Base-by-base conservation (phyloP, 2,888 invertebrate species). In the Portevinia maculata region DNA sequence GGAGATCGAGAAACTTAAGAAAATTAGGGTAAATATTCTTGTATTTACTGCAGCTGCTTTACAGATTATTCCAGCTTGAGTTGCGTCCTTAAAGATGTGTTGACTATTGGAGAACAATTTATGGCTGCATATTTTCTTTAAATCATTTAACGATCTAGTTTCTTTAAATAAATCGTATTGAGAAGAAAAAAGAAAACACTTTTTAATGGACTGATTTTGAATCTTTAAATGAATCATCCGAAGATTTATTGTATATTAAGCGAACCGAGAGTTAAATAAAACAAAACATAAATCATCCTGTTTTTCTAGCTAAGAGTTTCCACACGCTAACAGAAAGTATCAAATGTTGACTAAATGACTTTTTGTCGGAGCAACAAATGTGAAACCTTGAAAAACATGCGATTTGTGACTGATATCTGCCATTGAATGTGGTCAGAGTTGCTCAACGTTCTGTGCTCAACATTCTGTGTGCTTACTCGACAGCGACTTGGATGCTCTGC, bases 71-170 rank as follows among this genome's bases (percentile, higher is more conserved):
- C 37, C 44, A 64, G 69, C 34, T 28, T 17, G 39, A 21, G 53
- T n/a, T 32, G 30, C 28, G 79, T 62, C 75, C 79, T 81, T 75
- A 57, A 64, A 74, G 19, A 41, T 28, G 39, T n/a, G 69, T 57
- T 39, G 50, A 39, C 34, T 28, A 30, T 34, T 24, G 32, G n/a
- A n/a, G 48, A 37, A 32, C 24, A 67, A 34, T 52, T 39, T 24
- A 69, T 59, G 17, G 41, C 13, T 37, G 15, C 46, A 13, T 30
- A 5, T 13, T 75, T 15, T 48, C n/a, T 75, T 13, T 39, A 13
- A 39, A 28, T 44, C n/a, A 62, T 37, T 67, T 52, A 46, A 46
- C 19, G 46, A 17, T 17, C 52, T 48, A 7, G 30, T 39, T 70
- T 37, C n/a, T 30, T 76, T 24, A 55, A 53, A 69, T 48, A 52